Conservation (phyloP, 2,113 vertebrate genomes). For the Etheostoma cragini region DNA sequence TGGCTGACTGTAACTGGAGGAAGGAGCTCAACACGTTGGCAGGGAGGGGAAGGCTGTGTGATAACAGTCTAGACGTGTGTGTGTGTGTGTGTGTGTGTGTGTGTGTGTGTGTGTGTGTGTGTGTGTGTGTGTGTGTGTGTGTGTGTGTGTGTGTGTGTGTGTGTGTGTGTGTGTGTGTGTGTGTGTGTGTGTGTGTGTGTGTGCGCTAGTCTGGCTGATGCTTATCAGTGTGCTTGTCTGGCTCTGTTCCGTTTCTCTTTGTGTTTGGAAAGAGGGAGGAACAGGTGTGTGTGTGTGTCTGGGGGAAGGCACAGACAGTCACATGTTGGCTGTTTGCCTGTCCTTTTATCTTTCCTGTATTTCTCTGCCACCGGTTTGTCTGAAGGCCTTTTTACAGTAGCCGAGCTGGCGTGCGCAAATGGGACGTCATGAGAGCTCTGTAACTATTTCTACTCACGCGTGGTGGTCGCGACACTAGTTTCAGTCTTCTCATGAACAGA, state of each 20-base stretch:
- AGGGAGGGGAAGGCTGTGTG: conserved; percentile 43
- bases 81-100: conserved; percentile 47
- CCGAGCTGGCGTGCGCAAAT: too few species aligned
- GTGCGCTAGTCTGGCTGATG: conserved; percentile 70
- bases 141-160: conserved; percentile 34
- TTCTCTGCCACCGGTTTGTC: conserved; percentile 59
- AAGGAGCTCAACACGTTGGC: conserved; percentile 49
- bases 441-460: too few species aligned
- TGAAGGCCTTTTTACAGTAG: neutral
- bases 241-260: conserved; percentile 60
- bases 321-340: conserved; percentile 44
- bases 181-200: conserved; percentile 7
- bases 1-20: conserved; percentile 68
- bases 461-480: too few species aligned
- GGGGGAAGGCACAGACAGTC: conserved; percentile 44
- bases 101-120: conserved; percentile 39
- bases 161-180: conserved; percentile 10
- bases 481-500: too few species aligned
- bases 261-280: conserved; percentile 64
- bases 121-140: conserved; percentile 37
- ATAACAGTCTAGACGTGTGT: conserved; percentile 81
- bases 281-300: conserved; percentile 63
- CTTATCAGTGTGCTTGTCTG: conserved; percentile 72
- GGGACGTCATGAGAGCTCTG: too few species aligned
- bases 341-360: conserved; percentile 25